Evolutionary conservation across 2,888 invertebrate genomes (phyloP), one percentile per base, ranked within the genome.

Genomic region (Drosophila pseudotalamancana): DNA sequence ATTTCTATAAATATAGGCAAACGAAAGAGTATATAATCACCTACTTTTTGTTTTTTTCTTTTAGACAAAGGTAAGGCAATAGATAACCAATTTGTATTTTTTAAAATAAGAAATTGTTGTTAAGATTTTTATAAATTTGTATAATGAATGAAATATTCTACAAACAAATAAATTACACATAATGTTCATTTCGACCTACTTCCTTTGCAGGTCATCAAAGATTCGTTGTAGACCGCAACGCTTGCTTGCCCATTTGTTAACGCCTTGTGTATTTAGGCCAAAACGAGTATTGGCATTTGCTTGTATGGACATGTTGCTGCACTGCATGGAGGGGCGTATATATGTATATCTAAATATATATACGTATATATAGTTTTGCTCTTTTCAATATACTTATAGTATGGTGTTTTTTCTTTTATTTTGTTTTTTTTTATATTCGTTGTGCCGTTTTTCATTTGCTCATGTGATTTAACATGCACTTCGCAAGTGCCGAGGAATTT

Each of bases 211-310:
- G 73, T 40, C 69, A 74, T 43, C 37, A 23, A 25, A 35, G 40
- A 67, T 79, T 80, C 80, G 83, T 53, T 49, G 12, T 46, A 60
- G 66, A 59, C 43, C 73, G 64, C 31, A 65, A 61, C 37, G 50
- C 34, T 63, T 54, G 39, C 46, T 54, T 64, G 46, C 34, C 54
- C 57, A 67, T 61, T 84, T 77, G 78, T 71, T 80, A 65, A 54
- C 61, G 61, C 66, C 67, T 77, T 77, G 83, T 72, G 63, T 85
- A 83, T 86, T 79, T 80, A 84, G 82, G 85, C 86, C 87, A 87
- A 76, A 85, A 66, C 79, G 71, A 70, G 71, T 60, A 70, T 73
- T 68, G 70, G 57, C 59, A 70, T 67, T 79, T 65, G 77, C 43
- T 43, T 67, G 62, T 60, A 45, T 71, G 70, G 59, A 62, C 50